phyloP scores from a whole-genome alignment of 2,888 invertebrate species.

The Cylindroiulus punctatus region DNA sequence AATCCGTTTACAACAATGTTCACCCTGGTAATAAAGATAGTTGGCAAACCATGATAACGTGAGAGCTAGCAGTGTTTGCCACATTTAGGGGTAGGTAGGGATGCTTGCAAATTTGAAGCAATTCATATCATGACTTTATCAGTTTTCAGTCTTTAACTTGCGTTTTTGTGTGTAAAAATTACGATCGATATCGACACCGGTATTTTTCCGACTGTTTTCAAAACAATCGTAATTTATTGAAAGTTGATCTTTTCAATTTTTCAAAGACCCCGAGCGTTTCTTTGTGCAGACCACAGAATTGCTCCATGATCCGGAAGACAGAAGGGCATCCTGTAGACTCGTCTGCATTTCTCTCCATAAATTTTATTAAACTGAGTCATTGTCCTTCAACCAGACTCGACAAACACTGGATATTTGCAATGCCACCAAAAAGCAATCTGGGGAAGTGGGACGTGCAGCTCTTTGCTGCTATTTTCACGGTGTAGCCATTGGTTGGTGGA shows the following conservation, averaged over 20 bases:
- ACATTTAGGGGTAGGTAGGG: neutral
- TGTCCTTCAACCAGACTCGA: neutral
- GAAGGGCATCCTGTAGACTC: neutral
- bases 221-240: neutral
- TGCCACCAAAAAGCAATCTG: neutral
- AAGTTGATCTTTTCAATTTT: neutral
- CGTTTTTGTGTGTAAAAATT: too few relatives aligned
- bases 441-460: neutral
- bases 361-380: slow-evolving; percentile 11
- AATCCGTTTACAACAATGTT: too few relatives aligned
- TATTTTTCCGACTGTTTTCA: too few relatives aligned
- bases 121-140: too few relatives aligned
- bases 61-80: neutral
- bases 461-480: neutral
- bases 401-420: neutral
- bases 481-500: neutral
- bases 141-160: too few relatives aligned
- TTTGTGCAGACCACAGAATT: too few relatives aligned
- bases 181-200: too few relatives aligned
- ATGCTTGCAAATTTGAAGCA: too few relatives aligned
- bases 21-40: neutral
- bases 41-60: neutral
- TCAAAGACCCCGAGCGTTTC: too few relatives aligned
- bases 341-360: neutral
- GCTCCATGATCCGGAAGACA: neutral